Evolutionary conservation across 2,888 invertebrate species (phyloP), one percentile per base, ranked within the genome.

Genomic region (Griposia aprilina): DNA sequence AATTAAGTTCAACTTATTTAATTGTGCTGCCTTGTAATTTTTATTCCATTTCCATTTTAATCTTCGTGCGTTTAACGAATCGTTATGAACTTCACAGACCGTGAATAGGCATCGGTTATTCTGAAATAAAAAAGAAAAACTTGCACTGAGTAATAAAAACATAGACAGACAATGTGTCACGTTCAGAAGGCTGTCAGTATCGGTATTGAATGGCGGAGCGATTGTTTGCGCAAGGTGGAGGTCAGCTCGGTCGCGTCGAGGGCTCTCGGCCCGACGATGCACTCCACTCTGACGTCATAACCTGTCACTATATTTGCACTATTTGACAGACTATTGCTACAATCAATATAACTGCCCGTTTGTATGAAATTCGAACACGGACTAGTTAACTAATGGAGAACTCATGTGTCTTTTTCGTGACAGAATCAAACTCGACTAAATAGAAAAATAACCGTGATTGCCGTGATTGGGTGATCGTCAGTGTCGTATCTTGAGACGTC

Each of bases 221-320:
- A 85, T 83, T 87, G 83, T 87, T 86, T 80, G 78, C 66, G 69
- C 75, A 76, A 80, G 84, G 83, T 76, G 73, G 88, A 86, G 83
- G 86, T 86, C 81, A 77, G 77, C 67, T 59, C 78, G 78, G 76
- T 63, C 85, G 72, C 72, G 62, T 67, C 76, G 76, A 86, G 74
- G 41, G 76, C 69, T 80, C 84, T 80, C 60, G 72, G 62, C 11
- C 52, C 73, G 83, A 63, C 74, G 70, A 74, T 86, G 84, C 84
- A 84, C 73, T 84, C 68, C 82, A 68, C 73, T 71, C 41, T 74
- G 77, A 87, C 81, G 77, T 87, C 84, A 87, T 83, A 80, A 80
- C 67, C 55, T 83, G 73, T 57, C 75, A 68, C 71, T 80, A 65
- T 80, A 76, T 83, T 84, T 86, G 87, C 70, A 80, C 81, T 75